phyloP scores from a whole-genome alignment of 2,113 vertebrate genomes.

The Tetraodon nigroviridis region DNA sequence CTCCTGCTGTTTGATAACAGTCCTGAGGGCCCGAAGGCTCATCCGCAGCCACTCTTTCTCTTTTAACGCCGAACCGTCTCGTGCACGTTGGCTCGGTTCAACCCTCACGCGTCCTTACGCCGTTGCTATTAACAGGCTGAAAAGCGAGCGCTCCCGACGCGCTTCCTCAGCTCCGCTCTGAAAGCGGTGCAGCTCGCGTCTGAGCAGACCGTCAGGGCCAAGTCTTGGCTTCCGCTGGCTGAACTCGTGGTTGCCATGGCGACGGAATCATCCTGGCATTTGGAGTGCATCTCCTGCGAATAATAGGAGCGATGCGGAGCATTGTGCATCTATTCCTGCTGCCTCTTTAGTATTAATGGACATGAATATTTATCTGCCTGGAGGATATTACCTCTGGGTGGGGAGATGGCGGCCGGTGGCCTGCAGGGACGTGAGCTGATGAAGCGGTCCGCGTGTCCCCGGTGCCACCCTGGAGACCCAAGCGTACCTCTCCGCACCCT shows the following conservation, averaged over 20 bases:
- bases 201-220: slow-evolving; percentile 37
- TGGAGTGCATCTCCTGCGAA: slow-evolving; percentile 58
- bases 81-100: no score
- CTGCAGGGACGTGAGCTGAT: slow-evolving; percentile 58
- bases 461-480: slow-evolving; percentile 8
- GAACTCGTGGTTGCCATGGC: slow-evolving; percentile 70
- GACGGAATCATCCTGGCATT: slow-evolving; percentile 59
- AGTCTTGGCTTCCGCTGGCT: slow-evolving; percentile 46
- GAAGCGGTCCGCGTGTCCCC: slow-evolving; percentile 50
- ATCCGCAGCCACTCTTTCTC: no score
- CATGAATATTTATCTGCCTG: slow-evolving; percentile 71
- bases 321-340: slow-evolving; percentile 52
- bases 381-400: slow-evolving; percentile 46
- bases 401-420: slow-evolving; percentile 47
- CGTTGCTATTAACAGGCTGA: slow-evolving; percentile 13
- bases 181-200: slow-evolving; percentile 41
- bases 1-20: slow-evolving; percentile 38
- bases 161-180: slow-evolving; percentile 16
- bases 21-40: not conserved
- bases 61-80: no score
- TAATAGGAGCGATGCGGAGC: slow-evolving; percentile 45
- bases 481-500: slow-evolving; percentile 21
- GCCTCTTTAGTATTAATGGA: slow-evolving; percentile 72
- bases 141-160: slow-evolving; percentile 28
- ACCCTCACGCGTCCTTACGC: not conserved